These are phyloP conservation scores for Uria aalge DNA, from an alignment of 2,113 vertebrate genomes.

Conservation along the genomic window DNA sequence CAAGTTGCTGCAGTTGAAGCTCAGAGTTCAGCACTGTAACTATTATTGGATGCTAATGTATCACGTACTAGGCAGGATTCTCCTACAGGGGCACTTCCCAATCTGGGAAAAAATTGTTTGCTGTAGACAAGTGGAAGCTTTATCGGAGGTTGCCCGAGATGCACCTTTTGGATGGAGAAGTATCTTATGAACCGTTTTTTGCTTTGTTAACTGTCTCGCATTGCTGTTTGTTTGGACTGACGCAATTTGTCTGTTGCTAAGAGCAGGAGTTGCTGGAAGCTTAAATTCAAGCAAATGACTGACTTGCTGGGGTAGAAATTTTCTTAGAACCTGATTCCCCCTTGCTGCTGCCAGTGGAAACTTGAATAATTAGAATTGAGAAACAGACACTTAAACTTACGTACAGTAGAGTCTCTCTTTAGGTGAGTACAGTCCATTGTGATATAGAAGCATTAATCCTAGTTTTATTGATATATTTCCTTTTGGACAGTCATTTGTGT, in stretches of 20 bases:
- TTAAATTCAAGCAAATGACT: neutral
- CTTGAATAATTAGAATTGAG: neutral
- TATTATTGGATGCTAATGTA: neutral
- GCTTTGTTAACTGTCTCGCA: neutral
- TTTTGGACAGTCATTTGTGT: neutral
- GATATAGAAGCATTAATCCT: neutral
- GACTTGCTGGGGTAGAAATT: neutral
- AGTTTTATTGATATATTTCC: neutral
- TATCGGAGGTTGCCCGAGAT: neutral
- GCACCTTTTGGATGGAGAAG: neutral
- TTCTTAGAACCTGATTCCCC: neutral
- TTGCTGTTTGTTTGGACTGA: neutral
- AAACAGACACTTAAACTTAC: neutral
- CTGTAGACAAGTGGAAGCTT: neutral
- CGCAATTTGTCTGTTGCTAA: neutral
- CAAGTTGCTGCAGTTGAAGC: constrained; percentile 38
- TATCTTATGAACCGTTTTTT: neutral
- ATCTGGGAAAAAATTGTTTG: neutral
- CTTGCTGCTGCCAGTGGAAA: neutral
- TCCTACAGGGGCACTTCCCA: neutral
- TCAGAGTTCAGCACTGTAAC: neutral
- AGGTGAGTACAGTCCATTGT: neutral
- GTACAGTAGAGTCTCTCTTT: neutral
- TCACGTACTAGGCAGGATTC: neutral
- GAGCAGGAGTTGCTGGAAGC: neutral